phyloP scores from a whole-genome alignment of 2,113 vertebrate genomes.

The Equus przewalskii region DNA sequence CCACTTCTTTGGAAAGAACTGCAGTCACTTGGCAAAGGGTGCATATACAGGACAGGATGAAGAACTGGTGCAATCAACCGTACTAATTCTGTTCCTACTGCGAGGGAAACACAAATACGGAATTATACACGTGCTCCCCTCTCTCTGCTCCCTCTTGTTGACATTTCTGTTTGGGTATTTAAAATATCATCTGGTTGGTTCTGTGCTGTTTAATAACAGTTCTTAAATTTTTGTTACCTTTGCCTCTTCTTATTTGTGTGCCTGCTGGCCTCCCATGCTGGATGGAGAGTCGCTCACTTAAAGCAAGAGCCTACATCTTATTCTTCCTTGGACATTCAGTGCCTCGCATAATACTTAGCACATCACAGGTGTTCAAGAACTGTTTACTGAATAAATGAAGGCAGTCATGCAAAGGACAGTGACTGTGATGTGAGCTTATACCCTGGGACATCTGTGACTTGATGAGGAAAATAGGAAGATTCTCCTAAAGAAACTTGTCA shows the following conservation, averaged over 20 bases:
- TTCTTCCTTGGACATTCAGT: neutral
- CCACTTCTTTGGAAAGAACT: neutral
- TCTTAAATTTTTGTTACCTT: neutral
- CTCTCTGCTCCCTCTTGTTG: neutral
- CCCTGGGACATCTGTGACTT: neutral
- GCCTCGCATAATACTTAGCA: neutral
- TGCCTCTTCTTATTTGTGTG: neutral
- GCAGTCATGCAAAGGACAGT: neutral
- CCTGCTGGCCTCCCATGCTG: neutral
- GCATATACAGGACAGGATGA: neutral
- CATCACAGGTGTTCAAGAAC: neutral
- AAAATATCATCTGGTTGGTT: neutral
- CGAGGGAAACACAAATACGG: neutral
- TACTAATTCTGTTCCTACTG: neutral
- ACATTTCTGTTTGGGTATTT: neutral
- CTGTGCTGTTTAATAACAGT: neutral
- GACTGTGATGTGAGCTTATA: neutral
- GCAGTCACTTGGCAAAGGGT: neutral
- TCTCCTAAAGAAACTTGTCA: neutral
- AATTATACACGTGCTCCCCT: neutral
- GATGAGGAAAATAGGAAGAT: neutral
- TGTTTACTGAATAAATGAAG: neutral
- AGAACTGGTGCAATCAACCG: neutral
- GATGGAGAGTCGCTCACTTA: neutral
- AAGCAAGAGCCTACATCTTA: neutral